Base-by-base conservation (phyloP, 1,140 invertebrate species). In the Pogonus chalceus region DNA sequence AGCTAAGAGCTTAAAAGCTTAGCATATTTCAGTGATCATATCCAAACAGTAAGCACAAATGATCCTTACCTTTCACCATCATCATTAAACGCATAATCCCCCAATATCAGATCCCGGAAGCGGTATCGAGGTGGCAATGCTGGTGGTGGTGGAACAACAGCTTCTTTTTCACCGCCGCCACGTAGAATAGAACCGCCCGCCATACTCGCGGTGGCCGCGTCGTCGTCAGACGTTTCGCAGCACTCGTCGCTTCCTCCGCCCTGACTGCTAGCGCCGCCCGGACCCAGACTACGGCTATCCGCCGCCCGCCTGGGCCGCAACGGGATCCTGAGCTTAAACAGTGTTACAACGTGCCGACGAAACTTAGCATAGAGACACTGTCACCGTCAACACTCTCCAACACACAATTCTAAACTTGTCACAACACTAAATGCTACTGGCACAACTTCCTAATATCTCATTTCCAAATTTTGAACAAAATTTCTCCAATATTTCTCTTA, bases 11-110 rank as follows among this genome's bases (percentile, higher is more conserved):
- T n/a, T n/a, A n/a, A n/a, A n/a, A n/a, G n/a, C n/a, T n/a, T n/a
- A n/a, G n/a, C n/a, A n/a, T n/a, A n/a, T n/a, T n/a, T n/a, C n/a
- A n/a, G n/a, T n/a, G n/a, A n/a, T n/a, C n/a, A n/a, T n/a, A n/a
- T n/a, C n/a, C n/a, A n/a, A n/a, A n/a, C n/a, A n/a, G n/a, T n/a
- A n/a, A n/a, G n/a, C n/a, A n/a, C n/a, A n/a, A n/a, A n/a, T n/a
- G n/a, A n/a, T n/a, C n/a, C 74, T 78, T 66, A 86, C 84, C 84
- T 80, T 76, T 84, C 80, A 2, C 84, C 84, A 58, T 87, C 84
- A 63, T 88, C 85, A 63, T 82, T 82, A 69, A 84, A 84, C 20
- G 82, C 83, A 63, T 83, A 86, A 69, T 88, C 87, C 35, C 86
- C 86, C 57, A 85, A 74, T 55, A 89, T 79, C 56, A 89, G 77